phyloP scores from a whole-genome alignment of 2,113 vertebrate genomes.

The Ophthalmolycus amberensis region DNA sequence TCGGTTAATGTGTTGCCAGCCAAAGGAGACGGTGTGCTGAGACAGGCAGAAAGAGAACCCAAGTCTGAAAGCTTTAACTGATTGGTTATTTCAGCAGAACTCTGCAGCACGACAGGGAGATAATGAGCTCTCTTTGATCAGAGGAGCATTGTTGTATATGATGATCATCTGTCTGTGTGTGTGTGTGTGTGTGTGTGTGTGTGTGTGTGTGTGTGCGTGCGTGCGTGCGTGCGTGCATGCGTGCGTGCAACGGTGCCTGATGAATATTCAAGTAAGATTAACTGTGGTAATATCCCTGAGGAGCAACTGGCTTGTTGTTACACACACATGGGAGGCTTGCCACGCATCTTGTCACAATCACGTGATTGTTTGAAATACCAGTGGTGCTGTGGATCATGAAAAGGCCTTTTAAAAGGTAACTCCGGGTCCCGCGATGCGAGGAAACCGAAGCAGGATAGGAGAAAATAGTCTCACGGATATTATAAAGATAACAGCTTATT shows the following conservation, averaged over 20 bases:
- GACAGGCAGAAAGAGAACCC: slow-evolving; percentile 57
- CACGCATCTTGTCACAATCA: slow-evolving; percentile 45
- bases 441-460: neutral
- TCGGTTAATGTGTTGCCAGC: slow-evolving; percentile 51
- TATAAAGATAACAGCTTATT: slow-evolving; percentile 31
- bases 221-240: too few relatives aligned
- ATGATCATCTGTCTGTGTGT: slow-evolving; percentile 46
- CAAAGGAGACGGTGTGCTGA: slow-evolving; percentile 60
- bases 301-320: slow-evolving; percentile 65
- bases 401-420: slow-evolving; percentile 33
- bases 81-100: slow-evolving; percentile 69
- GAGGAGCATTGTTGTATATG: slow-evolving; percentile 67
- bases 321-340: slow-evolving; percentile 45
- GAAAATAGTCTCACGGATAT: slow-evolving; percentile 19
- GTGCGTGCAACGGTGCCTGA: slow-evolving; percentile 54
- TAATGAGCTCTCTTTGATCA: slow-evolving; percentile 82
- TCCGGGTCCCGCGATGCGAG: neutral
- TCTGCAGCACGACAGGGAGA: slow-evolving; percentile 57
- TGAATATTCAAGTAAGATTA: slow-evolving; percentile 72
- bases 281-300: slow-evolving; percentile 65
- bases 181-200: neutral
- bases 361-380: slow-evolving; percentile 43
- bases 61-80: slow-evolving; percentile 55
- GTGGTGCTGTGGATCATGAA: neutral
- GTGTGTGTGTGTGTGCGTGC: neutral